Base-by-base conservation (phyloP, 2,888 invertebrate species). In the Mechanitis mazaeus region DNA sequence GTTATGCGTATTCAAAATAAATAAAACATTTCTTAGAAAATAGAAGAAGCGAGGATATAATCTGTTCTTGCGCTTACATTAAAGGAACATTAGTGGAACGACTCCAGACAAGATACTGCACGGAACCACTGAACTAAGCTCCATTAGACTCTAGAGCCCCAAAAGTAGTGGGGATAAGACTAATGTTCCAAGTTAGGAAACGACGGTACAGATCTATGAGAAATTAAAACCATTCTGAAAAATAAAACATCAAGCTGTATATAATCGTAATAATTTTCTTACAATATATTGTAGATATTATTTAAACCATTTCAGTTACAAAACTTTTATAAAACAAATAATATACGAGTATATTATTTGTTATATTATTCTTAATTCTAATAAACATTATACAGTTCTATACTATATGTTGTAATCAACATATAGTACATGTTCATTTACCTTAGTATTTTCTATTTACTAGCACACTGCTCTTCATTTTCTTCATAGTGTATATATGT, bases 31-130 rank as follows among this genome's bases (percentile, higher is more conserved):
- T 42, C 50, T 31, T 50, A 50, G 31, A n/a, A 50, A 50, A 50
- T 50, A 50, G 31, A 50, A 47, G 45, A 50, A 33, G 50, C 7
- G 7, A 9, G 50, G 55, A 11, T 53, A 55, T 60, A 53, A 45
- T 54, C 55, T 56, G 56, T 53, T 31, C 56, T 55, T 53, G 58
- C 60, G 60, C 70, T 75, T 70, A 76, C 79, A 80, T 81, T 78
- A 79, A 73, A 72, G 72, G 70, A 68, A 75, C 80, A 80, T 80
- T 80, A 80, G 74, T 69, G 73, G 70, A 70, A 69, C 69, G 55
- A 76, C 74, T 76, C 71, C 71, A 69, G 71, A 62, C 62, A 68
- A 57, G 53, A 54, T 58, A 54, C 33, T 45, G 65, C 61, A 56
- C 50, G 59, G 46, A 59, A 66, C 80, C 79, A 78, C 63, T 3